A percentile compares a stretch with the other conserved stretches of the same genome.
Evolutionary conservation across 2,888 invertebrate genomes (phyloP).

Genomic region (Orthonevra nobilis): DNA sequence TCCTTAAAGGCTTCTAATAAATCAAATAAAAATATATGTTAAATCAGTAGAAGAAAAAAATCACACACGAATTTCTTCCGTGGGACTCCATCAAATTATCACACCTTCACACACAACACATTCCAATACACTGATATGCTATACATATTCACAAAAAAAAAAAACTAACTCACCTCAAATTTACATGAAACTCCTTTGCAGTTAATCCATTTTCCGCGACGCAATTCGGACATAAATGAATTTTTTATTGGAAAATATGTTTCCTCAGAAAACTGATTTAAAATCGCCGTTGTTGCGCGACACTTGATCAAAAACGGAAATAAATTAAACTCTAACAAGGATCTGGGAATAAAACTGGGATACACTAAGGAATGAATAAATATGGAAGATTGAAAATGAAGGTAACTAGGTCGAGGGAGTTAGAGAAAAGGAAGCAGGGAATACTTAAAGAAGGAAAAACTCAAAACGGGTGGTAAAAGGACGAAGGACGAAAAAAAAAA

Average conservation of each 20-base stretch:
- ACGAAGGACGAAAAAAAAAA: no score
- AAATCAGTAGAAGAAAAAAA: neutral
- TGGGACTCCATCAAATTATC: neutral
- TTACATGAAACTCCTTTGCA: conserved; percentile 66
- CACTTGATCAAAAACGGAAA: conserved; percentile 40
- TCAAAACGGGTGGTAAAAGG: conserved; percentile 5
- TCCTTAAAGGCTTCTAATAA: no score
- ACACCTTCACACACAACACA: conserved; percentile 1
- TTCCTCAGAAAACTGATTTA: conserved; percentile 24
- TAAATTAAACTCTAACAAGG: conserved; percentile 9
- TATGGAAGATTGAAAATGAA: conserved; percentile 32
- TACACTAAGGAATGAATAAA: conserved; percentile 15
- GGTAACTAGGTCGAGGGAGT: conserved; percentile 56
- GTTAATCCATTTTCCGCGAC: conserved; percentile 68
- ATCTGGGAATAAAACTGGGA: conserved; percentile 18
- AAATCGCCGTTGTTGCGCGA: conserved; percentile 34
- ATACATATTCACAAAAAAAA: conserved; percentile 14
- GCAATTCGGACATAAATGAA: conserved; percentile 70
- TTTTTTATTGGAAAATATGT: conserved; percentile 32
- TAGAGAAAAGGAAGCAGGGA: neutral
- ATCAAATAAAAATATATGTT: no score
- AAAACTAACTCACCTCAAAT: conserved; percentile 59
- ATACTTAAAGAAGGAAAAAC: conserved; percentile 11
- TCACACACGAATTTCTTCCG: neutral
- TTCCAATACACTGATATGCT: conserved; percentile 4